Evolutionary conservation across 2,113 vertebrate species (phyloP).

Genomic region (Calonectris borealis): DNA sequence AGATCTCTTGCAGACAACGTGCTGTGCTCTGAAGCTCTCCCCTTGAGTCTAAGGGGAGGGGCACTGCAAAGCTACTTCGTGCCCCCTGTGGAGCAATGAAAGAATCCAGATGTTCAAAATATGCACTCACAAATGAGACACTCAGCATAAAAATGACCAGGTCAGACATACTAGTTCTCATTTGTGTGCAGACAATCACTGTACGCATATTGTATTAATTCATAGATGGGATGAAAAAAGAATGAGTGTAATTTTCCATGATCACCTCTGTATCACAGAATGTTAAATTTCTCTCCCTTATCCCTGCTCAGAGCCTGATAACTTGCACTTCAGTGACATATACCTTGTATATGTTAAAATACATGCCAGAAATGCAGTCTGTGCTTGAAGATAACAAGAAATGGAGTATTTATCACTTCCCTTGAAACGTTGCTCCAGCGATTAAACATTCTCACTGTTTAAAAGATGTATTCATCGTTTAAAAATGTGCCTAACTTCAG

Average conservation of each 20-base stretch:
- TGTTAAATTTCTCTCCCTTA: background rate
- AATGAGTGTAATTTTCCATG: background rate
- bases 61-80: background rate
- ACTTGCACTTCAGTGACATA: background rate
- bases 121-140: background rate
- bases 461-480: background rate
- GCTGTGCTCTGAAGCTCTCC: background rate
- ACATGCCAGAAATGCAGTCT: background rate
- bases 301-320: background rate
- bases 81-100: background rate
- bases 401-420: background rate
- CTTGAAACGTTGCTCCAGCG: background rate
- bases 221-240: background rate
- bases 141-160: background rate
- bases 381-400: background rate
- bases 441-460: background rate
- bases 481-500: background rate
- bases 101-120: background rate
- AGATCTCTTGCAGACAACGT: background rate
- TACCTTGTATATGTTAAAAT: background rate
- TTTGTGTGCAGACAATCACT: background rate
- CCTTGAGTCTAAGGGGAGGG: accelerated
- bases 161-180: background rate
- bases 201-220: background rate
- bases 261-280: background rate